Conservation (phyloP, 2,797 vertebrate genomes). For the Pipistrellus pipistrellus region DNA sequence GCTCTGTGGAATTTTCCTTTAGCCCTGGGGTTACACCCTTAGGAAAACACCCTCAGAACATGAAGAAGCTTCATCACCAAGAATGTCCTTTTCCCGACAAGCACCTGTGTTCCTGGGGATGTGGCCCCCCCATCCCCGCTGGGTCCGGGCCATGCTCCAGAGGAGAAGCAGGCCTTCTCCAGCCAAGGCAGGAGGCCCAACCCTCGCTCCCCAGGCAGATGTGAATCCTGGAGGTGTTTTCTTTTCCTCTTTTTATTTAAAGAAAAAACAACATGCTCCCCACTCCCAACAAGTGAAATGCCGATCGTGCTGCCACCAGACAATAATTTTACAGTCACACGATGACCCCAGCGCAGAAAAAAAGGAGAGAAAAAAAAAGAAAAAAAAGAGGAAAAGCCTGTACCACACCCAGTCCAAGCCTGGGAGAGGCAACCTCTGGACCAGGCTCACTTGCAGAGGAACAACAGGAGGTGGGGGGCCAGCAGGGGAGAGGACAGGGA, state of each 20-base stretch:
- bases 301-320: slow-evolving; percentile 55
- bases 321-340: slow-evolving; percentile 82
- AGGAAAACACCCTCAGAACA: slow-evolving; percentile 73
- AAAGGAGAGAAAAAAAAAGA: background rate
- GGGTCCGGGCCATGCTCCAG: slow-evolving; percentile 63
- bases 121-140: background rate
- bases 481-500: slow-evolving; percentile 75
- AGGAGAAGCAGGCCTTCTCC: slow-evolving; percentile 23
- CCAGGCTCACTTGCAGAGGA: slow-evolving; percentile 82
- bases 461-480: slow-evolving; percentile 80
- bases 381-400: slow-evolving; percentile 67
- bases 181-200: slow-evolving; percentile 52
- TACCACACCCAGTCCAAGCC: slow-evolving; percentile 76
- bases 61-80: slow-evolving; percentile 56
- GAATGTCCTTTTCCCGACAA: slow-evolving; percentile 62
- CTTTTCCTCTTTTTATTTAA: slow-evolving; percentile 82
- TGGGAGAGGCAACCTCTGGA: slow-evolving; percentile 79
- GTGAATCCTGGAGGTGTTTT: slow-evolving; percentile 66
- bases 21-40: slow-evolving; percentile 58
- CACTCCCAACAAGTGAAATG: slow-evolving; percentile 80
- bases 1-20: slow-evolving; percentile 79
- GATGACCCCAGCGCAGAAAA: slow-evolving; percentile 68
- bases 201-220: slow-evolving; percentile 64
- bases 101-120: slow-evolving; percentile 59
- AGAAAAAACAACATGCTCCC: slow-evolving; percentile 84